phyloP scores from a whole-genome alignment of 2,888 invertebrate genomes.

The Acanthosepion esculentum region DNA sequence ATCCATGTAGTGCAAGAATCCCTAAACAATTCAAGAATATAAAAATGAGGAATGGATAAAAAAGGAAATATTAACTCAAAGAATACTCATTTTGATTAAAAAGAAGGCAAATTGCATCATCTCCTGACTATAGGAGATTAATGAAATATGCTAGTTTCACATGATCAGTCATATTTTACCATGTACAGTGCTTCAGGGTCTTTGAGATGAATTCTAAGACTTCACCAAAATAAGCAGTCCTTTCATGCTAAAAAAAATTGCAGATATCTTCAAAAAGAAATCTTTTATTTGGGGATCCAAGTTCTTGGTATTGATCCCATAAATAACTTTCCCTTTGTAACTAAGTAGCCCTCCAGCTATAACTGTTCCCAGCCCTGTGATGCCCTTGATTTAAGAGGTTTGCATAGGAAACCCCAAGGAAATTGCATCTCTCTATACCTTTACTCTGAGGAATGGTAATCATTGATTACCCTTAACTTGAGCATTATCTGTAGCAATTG shows the following conservation, averaged over 20 bases:
- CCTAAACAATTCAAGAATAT: no score
- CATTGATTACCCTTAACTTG: not conserved
- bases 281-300: not conserved
- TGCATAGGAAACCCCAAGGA: not conserved
- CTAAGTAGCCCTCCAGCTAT: not conserved
- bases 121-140: not conserved
- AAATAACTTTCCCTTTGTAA: not conserved
- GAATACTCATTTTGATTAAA: not conserved
- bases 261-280: not conserved
- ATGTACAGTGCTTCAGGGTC: not conserved
- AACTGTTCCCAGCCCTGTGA: not conserved
- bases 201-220: not conserved
- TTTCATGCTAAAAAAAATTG: not conserved
- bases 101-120: not conserved
- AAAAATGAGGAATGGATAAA: not conserved
- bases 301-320: no score
- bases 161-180: not conserved
- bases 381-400: not conserved
- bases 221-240: not conserved
- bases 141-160: not conserved
- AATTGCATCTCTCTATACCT: not conserved
- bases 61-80: not conserved
- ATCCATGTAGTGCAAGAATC: no score
- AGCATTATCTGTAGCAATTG: not conserved
- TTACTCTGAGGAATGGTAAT: not conserved